Conservation (phyloP, 1,140 invertebrate species). For the Copidosoma floridanum region DNA sequence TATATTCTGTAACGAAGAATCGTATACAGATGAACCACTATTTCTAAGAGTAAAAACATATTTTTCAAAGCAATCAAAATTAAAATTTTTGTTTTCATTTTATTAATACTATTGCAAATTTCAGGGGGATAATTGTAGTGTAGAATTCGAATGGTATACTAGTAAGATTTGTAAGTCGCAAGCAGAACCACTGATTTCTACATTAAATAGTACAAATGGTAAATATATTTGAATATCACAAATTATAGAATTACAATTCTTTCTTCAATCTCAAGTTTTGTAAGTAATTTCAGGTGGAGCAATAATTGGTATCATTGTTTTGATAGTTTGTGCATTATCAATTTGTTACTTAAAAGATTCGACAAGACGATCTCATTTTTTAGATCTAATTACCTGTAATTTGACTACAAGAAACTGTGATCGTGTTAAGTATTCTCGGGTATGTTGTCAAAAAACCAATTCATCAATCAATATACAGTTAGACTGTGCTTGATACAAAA, state of each 20-base stretch:
- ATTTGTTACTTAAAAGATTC: not conserved
- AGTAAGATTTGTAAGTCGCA: not conserved
- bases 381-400: constrained; percentile 4
- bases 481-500: no score
- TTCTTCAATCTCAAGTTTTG: no score
- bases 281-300: not conserved
- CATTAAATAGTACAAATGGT: no score
- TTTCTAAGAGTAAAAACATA: not conserved
- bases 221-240: no score
- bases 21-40: constrained; percentile 5
- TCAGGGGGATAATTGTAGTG: no score
- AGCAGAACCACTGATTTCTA: no score
- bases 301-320: not conserved
- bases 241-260: no score
- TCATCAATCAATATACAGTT: no score
- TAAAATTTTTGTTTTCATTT: no score
- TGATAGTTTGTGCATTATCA: no score
- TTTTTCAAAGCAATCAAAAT: not conserved
- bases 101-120: no score
- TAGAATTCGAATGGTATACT: not conserved
- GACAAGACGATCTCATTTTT: not conserved
- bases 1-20: not conserved
- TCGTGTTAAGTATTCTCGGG: constrained; percentile 15
- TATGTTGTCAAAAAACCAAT: no score
- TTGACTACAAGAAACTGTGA: not conserved